phyloP scores from a whole-genome alignment of 2,888 invertebrate species.

The Tetragnatha montana region DNA sequence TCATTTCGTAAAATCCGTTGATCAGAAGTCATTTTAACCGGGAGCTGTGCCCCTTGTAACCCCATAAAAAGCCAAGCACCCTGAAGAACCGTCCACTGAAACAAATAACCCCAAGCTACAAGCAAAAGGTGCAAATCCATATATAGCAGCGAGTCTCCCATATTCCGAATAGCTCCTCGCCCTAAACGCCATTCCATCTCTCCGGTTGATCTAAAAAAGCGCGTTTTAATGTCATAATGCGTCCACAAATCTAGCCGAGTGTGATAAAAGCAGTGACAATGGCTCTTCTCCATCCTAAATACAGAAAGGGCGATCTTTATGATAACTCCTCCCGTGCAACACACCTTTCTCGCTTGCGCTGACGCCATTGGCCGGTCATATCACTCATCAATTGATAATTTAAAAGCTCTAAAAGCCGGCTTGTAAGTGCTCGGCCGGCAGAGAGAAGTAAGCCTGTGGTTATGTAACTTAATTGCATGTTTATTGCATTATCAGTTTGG shows the following conservation, averaged over 20 bases:
- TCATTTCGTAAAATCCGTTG: too few relatives aligned
- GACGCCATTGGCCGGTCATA: conserved; percentile 64
- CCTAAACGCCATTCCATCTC: background rate
- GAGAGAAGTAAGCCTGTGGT: conserved; percentile 58
- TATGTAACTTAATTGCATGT: conserved; percentile 71
- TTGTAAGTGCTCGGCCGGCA: conserved; percentile 57
- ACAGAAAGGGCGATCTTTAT: conserved; percentile 51
- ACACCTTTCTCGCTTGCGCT: conserved; percentile 57
- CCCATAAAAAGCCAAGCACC: too few relatives aligned
- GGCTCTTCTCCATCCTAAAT: conserved; percentile 34
- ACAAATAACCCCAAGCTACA: too few relatives aligned
- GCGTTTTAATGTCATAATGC: conserved; percentile 34
- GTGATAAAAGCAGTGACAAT: conserved; percentile 46
- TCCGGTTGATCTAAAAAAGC: conserved; percentile 13
- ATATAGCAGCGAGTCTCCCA: too few relatives aligned
- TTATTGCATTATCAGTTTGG: conserved; percentile 71
- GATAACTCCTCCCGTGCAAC: conserved; percentile 58
- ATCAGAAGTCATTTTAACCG: too few relatives aligned
- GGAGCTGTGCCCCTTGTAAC: too few relatives aligned
- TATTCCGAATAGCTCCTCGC: too few relatives aligned
- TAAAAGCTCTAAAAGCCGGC: conserved; percentile 65
- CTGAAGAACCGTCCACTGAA: too few relatives aligned
- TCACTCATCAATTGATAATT: conserved; percentile 67
- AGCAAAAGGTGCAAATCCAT: too few relatives aligned
- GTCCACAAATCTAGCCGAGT: conserved; percentile 38